phyloP scores from a whole-genome alignment of 1,140 invertebrate species.

The Drosophila punjabiensis region DNA sequence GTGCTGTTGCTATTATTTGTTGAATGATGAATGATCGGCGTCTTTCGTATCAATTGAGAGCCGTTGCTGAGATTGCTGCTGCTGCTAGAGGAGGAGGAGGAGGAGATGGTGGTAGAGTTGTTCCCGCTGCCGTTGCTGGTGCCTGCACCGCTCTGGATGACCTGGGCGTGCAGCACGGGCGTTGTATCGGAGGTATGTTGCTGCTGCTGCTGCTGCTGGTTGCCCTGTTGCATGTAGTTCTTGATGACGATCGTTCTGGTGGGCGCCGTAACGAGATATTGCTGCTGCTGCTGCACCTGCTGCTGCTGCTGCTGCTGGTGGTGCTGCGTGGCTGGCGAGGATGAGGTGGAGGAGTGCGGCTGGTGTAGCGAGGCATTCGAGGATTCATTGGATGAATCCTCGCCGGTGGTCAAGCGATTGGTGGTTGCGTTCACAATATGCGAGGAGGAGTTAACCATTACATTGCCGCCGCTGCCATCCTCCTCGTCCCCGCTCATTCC shows the following conservation, averaged over 20 bases:
- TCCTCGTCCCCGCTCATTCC: conserved; percentile 69
- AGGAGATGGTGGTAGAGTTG: conserved; percentile 5
- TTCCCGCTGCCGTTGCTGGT: conserved; percentile 64
- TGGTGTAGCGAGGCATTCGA: conserved; percentile 82
- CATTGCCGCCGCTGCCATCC: conserved; percentile 23
- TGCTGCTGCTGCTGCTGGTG: conserved; percentile 48
- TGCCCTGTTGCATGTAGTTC: conserved; percentile 72
- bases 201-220: conserved; percentile 53
- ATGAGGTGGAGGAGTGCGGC: conserved; percentile 65
- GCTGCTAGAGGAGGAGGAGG: neutral
- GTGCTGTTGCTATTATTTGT: conserved; percentile 51
- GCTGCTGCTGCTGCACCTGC: conserved; percentile 46
- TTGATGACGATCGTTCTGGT: conserved; percentile 80
- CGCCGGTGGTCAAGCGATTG: conserved; percentile 76
- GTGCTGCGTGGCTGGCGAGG: conserved; percentile 52
- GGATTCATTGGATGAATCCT: conserved; percentile 79
- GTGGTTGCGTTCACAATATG: conserved; percentile 61
- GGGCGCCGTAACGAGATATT: conserved; percentile 71
- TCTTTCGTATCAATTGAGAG: conserved; percentile 76
- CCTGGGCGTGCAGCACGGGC: conserved; percentile 79
- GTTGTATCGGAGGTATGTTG: conserved; percentile 51
- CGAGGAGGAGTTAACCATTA: conserved; percentile 47
- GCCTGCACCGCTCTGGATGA: conserved; percentile 80
- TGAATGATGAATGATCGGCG: conserved; percentile 80
- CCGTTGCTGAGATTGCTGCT: conserved; percentile 47